These are phyloP conservation scores for Amblyjoppa fuscipennis DNA, from an alignment of 2,888 invertebrate species.

Conservation along the genomic window DNA sequence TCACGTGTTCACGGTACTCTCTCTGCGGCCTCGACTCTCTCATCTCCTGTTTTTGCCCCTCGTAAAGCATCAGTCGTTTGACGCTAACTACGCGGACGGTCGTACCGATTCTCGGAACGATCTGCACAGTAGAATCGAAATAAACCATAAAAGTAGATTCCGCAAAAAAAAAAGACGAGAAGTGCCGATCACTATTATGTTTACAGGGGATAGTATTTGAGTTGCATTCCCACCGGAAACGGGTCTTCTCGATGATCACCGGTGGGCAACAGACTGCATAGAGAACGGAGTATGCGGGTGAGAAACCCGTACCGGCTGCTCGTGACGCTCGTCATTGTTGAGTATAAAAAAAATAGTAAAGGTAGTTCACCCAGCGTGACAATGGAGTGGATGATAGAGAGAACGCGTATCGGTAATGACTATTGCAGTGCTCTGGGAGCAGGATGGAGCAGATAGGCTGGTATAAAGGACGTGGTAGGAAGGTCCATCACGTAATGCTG, in stretches of 20 bases:
- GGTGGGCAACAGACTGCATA: conserved; percentile 6
- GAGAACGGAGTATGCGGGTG: conserved; percentile 20
- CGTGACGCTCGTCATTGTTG: conserved; percentile 53
- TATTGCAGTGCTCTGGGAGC: conserved; percentile 44
- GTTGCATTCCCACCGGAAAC: conserved; percentile 45
- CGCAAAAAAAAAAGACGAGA: not conserved
- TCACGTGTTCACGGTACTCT: conserved; percentile 1
- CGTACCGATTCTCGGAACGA: not conserved
- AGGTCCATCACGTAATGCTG: conserved; percentile 42
- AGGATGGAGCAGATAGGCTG: conserved; percentile 40
- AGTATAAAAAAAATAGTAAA: conserved; percentile 18
- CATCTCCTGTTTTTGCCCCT: not conserved
- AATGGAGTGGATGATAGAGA: conserved; percentile 53
- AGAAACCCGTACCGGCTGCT: conserved; percentile 46
- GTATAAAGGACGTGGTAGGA: conserved; percentile 49
- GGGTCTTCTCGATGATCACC: conserved; percentile 38
- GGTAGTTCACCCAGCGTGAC: conserved; percentile 5
- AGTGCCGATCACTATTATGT: conserved; percentile 23
- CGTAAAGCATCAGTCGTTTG: not conserved
- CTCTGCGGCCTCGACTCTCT: not conserved
- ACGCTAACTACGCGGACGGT: not conserved
- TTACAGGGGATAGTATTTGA: conserved; percentile 22
- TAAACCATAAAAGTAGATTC: not conserved
- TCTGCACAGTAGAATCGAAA: not conserved
- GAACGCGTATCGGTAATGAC: conserved; percentile 41